Evolutionary conservation across 2,888 invertebrate genomes (phyloP).

Genomic region (Heliconius charithonia): DNA sequence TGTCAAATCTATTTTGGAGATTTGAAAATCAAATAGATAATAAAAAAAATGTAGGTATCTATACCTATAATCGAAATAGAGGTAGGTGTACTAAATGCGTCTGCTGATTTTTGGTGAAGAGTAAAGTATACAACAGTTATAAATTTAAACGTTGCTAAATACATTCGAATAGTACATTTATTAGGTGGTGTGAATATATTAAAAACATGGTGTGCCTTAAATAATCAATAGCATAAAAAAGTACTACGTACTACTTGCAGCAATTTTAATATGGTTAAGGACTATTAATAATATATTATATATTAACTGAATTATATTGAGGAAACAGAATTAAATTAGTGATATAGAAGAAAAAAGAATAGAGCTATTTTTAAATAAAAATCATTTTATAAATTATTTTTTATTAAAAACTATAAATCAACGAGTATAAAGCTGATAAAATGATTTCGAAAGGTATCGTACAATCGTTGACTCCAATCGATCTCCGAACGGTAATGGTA

Average conservation of each 20-base stretch:
- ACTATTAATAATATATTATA: too few species aligned
- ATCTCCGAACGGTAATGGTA: slow-evolving; percentile 21
- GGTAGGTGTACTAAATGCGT: too few species aligned
- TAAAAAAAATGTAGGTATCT: too few species aligned
- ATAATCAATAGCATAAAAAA: background rate
- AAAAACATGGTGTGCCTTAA: background rate
- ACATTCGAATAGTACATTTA: background rate
- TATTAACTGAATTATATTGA: background rate
- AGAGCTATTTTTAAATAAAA: slow-evolving; percentile 26
- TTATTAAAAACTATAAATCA: slow-evolving; percentile 62
- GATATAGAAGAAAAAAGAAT: background rate
- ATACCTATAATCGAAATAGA: too few species aligned
- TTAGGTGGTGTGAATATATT: background rate
- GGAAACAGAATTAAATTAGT: background rate
- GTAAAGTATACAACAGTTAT: background rate
- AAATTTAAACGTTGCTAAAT: background rate
- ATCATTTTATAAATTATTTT: slow-evolving; percentile 43
- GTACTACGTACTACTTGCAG: background rate
- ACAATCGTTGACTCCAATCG: slow-evolving; percentile 32
- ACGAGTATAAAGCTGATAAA: slow-evolving; percentile 60
- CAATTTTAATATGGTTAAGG: background rate
- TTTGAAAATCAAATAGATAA: too few species aligned
- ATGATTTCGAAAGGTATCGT: slow-evolving; percentile 41
- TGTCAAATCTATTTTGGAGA: background rate
- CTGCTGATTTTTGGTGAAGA: background rate